Evolutionary conservation across 2,113 vertebrate genomes (phyloP), one percentile per base, ranked within the genome.

Genomic region (Cyanistes caeruleus): DNA sequence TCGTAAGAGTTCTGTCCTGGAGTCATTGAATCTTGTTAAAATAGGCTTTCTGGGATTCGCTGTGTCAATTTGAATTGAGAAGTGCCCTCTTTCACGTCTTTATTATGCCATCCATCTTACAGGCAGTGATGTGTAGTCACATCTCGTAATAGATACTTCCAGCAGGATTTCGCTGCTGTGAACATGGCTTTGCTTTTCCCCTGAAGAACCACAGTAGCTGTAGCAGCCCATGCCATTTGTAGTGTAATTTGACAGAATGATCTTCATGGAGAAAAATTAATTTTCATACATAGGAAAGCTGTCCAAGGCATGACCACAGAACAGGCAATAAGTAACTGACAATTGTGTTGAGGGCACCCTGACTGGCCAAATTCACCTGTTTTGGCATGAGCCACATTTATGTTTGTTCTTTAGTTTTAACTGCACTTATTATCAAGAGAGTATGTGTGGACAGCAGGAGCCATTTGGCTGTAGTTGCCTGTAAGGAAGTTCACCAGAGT

Each of bases 31-130:
- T 58, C 49, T 69, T 90, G 72, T 79, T 91, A 81, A 95, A 94
- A 94, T 46, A 21, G 39, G 44, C 27, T 85, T 93, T 95, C 43
- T 68, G 92, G 76, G 76, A 89, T 72, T 73, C 24, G 0, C 30
- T 83, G 5, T 56, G 70, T 33, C 7, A 1, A 93, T 77, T 70
- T 75, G 77, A 94, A 81, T 81, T 48, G 75, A 94, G 65, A 93
- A 75, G 41, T 73, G 12, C 55, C 49, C 52, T 92, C 85, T 91
- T 90, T 77, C 41, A 69, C 83, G 74, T 77, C 83, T 92, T 95
- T 96, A 95, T 85, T 84, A 53, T 24, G 52, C 79, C 31, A 95
- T 86, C 65, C 59, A 84, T 88, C 87, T 64, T 72, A 82, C 41
- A 75, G 41, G 43, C 14, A 1, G 78, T 24, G 49, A 39, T 59